Conservation (phyloP, 2,797 vertebrate species). For the Pristis pectinata region DNA sequence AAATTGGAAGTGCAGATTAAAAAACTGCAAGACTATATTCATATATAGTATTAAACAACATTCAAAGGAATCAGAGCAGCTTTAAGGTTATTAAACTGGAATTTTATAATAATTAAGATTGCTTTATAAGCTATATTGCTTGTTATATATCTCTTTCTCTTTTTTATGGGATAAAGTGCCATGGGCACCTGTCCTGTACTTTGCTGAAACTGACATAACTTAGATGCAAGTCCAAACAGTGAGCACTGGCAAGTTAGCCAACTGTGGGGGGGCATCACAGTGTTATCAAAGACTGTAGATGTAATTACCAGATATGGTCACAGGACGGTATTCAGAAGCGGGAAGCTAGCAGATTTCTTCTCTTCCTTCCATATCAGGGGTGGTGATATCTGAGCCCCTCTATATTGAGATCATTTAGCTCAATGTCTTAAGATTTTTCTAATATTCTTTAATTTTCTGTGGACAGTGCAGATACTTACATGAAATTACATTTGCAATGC, state of each 20-base stretch:
- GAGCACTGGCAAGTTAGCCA: neutral
- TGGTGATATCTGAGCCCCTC: neutral
- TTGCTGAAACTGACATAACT: neutral
- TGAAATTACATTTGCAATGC: neutral
- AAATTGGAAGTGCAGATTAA: constrained; percentile 5
- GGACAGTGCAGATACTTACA: neutral
- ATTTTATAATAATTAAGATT: neutral
- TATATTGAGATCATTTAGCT: neutral
- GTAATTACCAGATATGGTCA: neutral
- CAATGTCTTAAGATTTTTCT: neutral
- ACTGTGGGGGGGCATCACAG: neutral
- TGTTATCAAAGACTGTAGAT: neutral
- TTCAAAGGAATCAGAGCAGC: neutral
- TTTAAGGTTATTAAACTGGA: neutral
- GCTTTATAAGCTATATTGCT: neutral
- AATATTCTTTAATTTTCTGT: neutral
- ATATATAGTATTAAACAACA: no score
- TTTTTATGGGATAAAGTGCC: neutral
- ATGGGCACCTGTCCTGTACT: neutral
- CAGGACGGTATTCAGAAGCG: neutral
- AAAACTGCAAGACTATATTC: neutral
- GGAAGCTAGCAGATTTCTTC: neutral
- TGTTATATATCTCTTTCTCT: neutral
- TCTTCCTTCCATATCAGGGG: neutral
- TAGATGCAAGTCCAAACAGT: neutral